Evolutionary conservation across 2,113 vertebrate species (phyloP), one percentile per base, ranked within the genome.

Genomic region (Equus przewalskii): DNA sequence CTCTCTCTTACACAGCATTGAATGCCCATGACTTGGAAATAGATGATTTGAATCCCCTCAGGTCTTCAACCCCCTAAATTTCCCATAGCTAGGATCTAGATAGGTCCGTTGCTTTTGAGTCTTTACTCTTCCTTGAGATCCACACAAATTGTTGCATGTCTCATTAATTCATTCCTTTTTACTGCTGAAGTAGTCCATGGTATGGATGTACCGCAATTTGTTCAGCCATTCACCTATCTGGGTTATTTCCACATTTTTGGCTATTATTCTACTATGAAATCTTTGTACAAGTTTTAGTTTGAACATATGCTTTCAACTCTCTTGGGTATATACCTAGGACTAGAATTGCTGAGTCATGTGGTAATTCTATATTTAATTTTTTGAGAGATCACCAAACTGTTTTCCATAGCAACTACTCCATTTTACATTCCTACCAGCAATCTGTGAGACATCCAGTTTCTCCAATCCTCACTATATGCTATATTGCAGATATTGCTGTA

Each of bases 1-100:
- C 10, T 26, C 4, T 87, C 4, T 89, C 96, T 97, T 97, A 98
- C 89, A 89, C 78, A 78, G 19, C 1, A 83, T 0, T 0, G 11
- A 86, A 24, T 26, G 82, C 94, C 97, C 94, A 96, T 95, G 89
- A 70, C 26, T 93, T 70, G n/a, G 67, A 54, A 60, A 21, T 10
- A 33, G 79, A 51, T 85, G 73, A 36, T 72, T 91, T 85, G 88
- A 65, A 69, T 49, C 65, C 67, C 81, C 46, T 89, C 46, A 92
- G 30, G 16, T 70, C 69, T 69, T 10, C 0, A 7, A 33, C 28
- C 21, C 75, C 51, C 41, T 69, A 80, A 79, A 13, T 54, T 69
- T 64, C 6, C 73, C 24, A 30, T 2, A 41, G 16, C 22, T 54
- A 6, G n/a, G n/a, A 41, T 10, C 24, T 15, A 19, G 60, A 18